Evolutionary conservation across 2,113 vertebrate species (phyloP).

Genomic region (Melanerpes aurifrons): DNA sequence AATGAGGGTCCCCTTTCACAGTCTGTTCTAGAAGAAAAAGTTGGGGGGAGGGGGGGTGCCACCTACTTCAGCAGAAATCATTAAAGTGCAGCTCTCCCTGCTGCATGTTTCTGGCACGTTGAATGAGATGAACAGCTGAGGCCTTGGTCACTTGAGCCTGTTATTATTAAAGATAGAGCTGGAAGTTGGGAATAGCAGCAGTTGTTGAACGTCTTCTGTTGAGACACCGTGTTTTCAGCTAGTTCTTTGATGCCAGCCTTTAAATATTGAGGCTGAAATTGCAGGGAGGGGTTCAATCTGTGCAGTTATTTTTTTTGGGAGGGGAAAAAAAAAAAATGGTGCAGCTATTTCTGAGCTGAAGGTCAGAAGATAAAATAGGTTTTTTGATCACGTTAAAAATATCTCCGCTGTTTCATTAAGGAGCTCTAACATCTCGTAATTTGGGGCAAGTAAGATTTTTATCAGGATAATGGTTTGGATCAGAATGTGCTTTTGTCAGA

Average conservation of each 20-base stretch:
- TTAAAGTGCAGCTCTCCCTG: background rate
- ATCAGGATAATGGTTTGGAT: constrained; percentile 8
- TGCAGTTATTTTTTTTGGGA: background rate
- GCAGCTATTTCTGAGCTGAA: constrained; percentile 67
- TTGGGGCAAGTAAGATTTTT: constrained; percentile 51
- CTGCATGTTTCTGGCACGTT: background rate
- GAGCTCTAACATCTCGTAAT: constrained; percentile 33
- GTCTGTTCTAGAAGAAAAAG: background rate
- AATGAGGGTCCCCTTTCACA: background rate
- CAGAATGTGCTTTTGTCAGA: background rate
- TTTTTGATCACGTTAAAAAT: constrained; percentile 66
- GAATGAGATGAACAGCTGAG: background rate
- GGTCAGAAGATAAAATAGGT: constrained; percentile 66
- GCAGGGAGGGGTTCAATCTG: background rate
- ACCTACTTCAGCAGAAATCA: background rate
- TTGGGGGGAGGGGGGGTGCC: background rate
- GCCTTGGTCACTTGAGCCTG: background rate
- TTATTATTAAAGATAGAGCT: background rate
- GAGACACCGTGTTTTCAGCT: background rate
- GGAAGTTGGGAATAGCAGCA: background rate
- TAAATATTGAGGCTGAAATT: constrained; percentile 6
- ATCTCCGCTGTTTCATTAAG: constrained; percentile 54
- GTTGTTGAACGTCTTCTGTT: background rate
- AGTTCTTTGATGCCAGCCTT: background rate
- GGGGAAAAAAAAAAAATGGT: background rate